These are phyloP conservation scores for Drosophila arizonae DNA, from an alignment of 1,140 invertebrate genomes.

Conservation along the genomic window DNA sequence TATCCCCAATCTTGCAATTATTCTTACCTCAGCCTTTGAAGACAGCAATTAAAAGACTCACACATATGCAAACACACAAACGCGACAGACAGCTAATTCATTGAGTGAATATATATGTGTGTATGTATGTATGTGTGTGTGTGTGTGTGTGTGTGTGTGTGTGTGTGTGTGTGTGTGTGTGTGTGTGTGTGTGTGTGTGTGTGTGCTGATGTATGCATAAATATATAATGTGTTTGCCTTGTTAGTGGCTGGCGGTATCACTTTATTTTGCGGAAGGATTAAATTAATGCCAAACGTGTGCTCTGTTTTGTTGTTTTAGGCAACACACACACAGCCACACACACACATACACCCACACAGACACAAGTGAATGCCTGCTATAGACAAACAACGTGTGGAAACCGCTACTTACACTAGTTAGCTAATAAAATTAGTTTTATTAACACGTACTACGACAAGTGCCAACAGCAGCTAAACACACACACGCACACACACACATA, in stretches of 20 bases:
- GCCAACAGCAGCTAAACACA: conserved; percentile 48
- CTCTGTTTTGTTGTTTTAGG: conserved; percentile 70
- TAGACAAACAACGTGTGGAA: conserved; percentile 73
- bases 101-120: not conserved
- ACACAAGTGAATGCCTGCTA: conserved; percentile 32
- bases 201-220: conserved; percentile 66
- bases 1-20: conserved; percentile 81
- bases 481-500: not conserved
- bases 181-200: conserved; percentile 19
- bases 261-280: conserved; percentile 82
- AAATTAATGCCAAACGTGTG: conserved; percentile 80
- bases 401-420: conserved; percentile 77
- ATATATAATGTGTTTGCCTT: conserved; percentile 82
- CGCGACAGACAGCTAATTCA: conserved; percentile 59
- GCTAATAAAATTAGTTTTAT: conserved; percentile 82
- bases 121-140: conserved; percentile 18
- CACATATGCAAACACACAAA: conserved; percentile 23
- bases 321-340: conserved; percentile 34
- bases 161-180: conserved; percentile 12
- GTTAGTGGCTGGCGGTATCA: conserved; percentile 81
- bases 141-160: conserved; percentile 27
- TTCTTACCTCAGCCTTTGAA: conserved; percentile 80
- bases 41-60: conserved; percentile 73
- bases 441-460: conserved; percentile 74
- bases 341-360: not conserved